Evolutionary conservation across 2,113 vertebrate species (phyloP), one percentile per base, ranked within the genome.

Genomic region (Dicaeum eximium): DNA sequence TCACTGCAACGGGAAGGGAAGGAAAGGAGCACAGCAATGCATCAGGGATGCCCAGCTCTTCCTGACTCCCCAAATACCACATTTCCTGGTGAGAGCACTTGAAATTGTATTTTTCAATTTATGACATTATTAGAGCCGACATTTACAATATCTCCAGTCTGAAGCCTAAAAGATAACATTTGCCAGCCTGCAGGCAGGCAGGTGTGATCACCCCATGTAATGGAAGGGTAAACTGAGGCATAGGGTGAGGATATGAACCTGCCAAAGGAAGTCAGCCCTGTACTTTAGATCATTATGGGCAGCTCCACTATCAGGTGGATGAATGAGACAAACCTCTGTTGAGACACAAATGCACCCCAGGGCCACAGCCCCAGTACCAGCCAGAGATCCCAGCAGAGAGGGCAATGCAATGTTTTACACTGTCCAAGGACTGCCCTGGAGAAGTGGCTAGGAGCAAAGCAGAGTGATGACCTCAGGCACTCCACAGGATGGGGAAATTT

Each of bases 301-400:
- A 56, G n/a, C 65, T 81, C n/a, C 7, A 1, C 47, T 31, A 12
- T 15, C 35, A 19, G 56, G 8, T 21, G 35, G 27, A 31, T 6
- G 44, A 33, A 17, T 15, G 60, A 81, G 50, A 53, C 0, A 7
- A 44, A 69, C 7, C 37, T 44, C 0, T 2, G 30, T 3, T n/a
- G 44, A 61, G 50, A 40, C 20, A 38, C 5, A 40, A 44, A 20
- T 53, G 25, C 44, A 66, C 7, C 54, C 23, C 27, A 50, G 21
- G 0, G 0, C 31, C 2, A 3, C 56, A 74, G 65, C 12, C 18
- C 27, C 0, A 0, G 14, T 7, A 3, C 21, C 35, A 64, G 40
- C 17, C 3, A 5, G 30, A 2, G 9, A 42, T 33, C 48, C 38
- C 37, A 27, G 24, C 7, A 2, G 35, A 66, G 38, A 1, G 1